Base-by-base conservation (phyloP, 2,113 vertebrate genomes). In the Boleophthalmus pectinirostris region DNA sequence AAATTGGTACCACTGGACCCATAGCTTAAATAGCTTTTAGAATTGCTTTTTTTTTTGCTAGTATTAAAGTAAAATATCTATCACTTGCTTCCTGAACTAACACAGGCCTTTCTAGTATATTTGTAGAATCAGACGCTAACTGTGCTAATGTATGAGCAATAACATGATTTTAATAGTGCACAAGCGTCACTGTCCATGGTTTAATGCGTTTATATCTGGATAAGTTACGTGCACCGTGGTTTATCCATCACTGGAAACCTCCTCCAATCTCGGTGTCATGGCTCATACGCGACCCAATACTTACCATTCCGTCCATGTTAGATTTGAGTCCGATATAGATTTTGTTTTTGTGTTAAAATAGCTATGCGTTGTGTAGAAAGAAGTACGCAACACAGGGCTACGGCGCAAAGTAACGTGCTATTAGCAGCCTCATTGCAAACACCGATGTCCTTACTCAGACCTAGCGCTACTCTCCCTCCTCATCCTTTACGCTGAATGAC, bases 401-500 rank as follows among this genome's bases (percentile, higher is more conserved):
- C 25, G 3, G 33, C 20, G 20, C 33, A 33, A 61, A 61, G 13
- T 29, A 61, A 61, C 15, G 58, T 33, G 58, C 25, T 47, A n/a
- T 18, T 6, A 12, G 69, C 45, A 38, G 33, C 61, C 21, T 38
- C 33, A 38, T n/a, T 12, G 33, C 0, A 64, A 61, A 61, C 25
- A 61, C 25, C 64, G 47, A 69, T 47, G 74, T 71, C 80, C 76
- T 81, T 56, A 56, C 51, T 58, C 46, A 67, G 11, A 75, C 18
- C 63, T 14, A 64, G 18, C 70, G 51, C 25, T n/a, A 13, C 29
- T 66, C 21, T 79, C 64, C 64, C 63, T 65, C 65, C 51, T 18
- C 65, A 65, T 64, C 66, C 70, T 61, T 68, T 72, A 81, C 46
- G 71, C 76, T 71, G 53, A 35, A 5, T 65, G 51, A 29, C 74